Evolutionary conservation across 1,140 invertebrate species (phyloP), one percentile per base, ranked within the genome.

Genomic region (Geopemphigus sp.): DNA sequence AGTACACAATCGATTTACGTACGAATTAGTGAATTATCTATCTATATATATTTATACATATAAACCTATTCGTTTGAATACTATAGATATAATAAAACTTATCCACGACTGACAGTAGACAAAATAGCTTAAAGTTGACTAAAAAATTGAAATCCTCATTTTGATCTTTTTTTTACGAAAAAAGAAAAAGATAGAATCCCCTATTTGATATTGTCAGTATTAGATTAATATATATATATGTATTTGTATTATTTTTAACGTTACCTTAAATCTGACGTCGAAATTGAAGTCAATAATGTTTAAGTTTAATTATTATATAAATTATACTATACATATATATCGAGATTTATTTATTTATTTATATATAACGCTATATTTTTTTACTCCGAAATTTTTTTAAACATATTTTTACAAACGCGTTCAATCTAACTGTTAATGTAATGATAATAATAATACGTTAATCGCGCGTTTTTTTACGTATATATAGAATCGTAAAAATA

Each of bases 221-320:
- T 39, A 32, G 14, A 24, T 56, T 19, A 17, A 56, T 6, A 32
- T 32, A n/a, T 63, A 63, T 63, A 32, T 17, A 74, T 74, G 24
- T 76, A n/a, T n/a, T n/a, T n/a, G 14, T 57, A 76, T 76, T 59
- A 57, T 59, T 59, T 76, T 45, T 76, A 76, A 57, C 56, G 73
- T 76, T 76, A 76, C 73, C 73, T 76, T 57, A n/a, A n/a, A 59
- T 76, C 56, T 76, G 56, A 57, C 73, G 56, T 76, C 32, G 32
- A 76, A 74, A 47, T 39, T 61, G 39, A 76, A 76, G 73, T 76
- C 73, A 76, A 76, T 76, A 59, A 39, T 61, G n/a, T 61, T 76
- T 76, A 76, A 76, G 73, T 6, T 73, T 56, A 56, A 56, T 57
- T 47, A 76, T 59, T 73, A 72, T 72, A 4, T 39, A 39, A 4